Evolutionary conservation across 2,888 invertebrate genomes (phyloP).

Genomic region (Torymus auratus): DNA sequence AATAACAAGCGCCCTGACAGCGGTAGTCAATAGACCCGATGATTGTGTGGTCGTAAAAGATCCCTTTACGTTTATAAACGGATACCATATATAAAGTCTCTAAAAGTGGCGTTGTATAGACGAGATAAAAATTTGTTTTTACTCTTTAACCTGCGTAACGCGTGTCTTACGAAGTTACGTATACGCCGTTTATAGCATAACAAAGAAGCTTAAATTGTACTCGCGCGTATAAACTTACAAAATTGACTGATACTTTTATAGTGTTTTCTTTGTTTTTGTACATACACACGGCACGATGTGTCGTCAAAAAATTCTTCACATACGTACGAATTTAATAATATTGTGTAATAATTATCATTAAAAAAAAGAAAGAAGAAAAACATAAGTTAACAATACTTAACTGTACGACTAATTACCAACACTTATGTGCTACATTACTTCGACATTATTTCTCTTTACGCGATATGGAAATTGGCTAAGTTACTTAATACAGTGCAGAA

Average conservation of each 20-base stretch:
- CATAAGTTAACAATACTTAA: constrained; percentile 70
- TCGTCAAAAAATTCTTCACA: constrained; percentile 59
- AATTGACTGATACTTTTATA: constrained; percentile 57
- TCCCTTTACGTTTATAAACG: constrained; percentile 50
- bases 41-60: constrained; percentile 51
- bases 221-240: constrained; percentile 57
- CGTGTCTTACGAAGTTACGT: constrained; percentile 43
- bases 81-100: constrained; percentile 55
- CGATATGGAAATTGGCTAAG: constrained; percentile 70
- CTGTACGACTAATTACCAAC: constrained; percentile 67
- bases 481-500: constrained; percentile 65
- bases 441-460: constrained; percentile 61
- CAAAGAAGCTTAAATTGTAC: constrained; percentile 57
- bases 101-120: constrained; percentile 55
- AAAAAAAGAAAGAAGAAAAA: constrained; percentile 63
- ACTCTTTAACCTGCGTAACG: constrained; percentile 52
- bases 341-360: constrained; percentile 37
- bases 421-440: constrained; percentile 67
- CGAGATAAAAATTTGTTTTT: constrained; percentile 57
- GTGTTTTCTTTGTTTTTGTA: constrained; percentile 51
- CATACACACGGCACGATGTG: constrained; percentile 52
- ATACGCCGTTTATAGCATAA: constrained; percentile 53
- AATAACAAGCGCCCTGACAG: constrained; percentile 72
- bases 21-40: constrained; percentile 53
- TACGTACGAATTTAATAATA: constrained; percentile 55